Evolutionary conservation across 2,888 invertebrate genomes (phyloP).

Genomic region (Philonicus albiceps): DNA sequence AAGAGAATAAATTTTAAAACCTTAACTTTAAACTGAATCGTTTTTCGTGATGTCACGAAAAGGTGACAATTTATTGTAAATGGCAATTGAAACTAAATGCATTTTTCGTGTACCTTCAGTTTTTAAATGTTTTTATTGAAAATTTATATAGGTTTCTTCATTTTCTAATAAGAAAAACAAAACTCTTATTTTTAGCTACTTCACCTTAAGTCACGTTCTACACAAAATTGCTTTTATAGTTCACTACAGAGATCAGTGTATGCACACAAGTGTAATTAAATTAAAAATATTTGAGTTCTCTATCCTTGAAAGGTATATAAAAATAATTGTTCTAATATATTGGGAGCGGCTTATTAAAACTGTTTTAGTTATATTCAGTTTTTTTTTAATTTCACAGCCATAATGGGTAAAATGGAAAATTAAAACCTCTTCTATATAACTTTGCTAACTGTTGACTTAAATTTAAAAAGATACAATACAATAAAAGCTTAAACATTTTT

Average conservation of each 20-base stretch:
- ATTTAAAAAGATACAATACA: too few relatives aligned
- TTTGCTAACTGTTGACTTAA: too few relatives aligned
- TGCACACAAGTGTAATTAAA: neutral
- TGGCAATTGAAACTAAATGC: neutral
- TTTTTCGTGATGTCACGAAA: neutral
- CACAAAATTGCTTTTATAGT: neutral
- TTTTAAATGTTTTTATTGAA: neutral
- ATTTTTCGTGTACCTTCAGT: neutral
- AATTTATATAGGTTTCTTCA: neutral
- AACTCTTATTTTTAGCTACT: neutral
- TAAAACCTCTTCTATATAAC: too few relatives aligned
- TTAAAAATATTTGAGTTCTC: neutral
- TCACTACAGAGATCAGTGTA: neutral
- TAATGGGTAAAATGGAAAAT: too few relatives aligned
- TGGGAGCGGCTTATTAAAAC: neutral
- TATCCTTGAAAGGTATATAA: neutral
- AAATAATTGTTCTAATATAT: neutral
- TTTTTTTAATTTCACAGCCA: neutral
- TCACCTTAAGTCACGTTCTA: neutral
- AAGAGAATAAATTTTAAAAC: too few relatives aligned
- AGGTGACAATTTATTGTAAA: neutral
- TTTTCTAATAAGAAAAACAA: neutral
- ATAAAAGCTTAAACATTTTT: too few relatives aligned
- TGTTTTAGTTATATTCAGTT: neutral
- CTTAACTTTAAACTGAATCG: neutral